Percentiles rank a stretch among this genome's conserved stretches.
Conservation (phyloP, 2,113 vertebrate genomes). For the Ptychochromis oligacanthus region DNA sequence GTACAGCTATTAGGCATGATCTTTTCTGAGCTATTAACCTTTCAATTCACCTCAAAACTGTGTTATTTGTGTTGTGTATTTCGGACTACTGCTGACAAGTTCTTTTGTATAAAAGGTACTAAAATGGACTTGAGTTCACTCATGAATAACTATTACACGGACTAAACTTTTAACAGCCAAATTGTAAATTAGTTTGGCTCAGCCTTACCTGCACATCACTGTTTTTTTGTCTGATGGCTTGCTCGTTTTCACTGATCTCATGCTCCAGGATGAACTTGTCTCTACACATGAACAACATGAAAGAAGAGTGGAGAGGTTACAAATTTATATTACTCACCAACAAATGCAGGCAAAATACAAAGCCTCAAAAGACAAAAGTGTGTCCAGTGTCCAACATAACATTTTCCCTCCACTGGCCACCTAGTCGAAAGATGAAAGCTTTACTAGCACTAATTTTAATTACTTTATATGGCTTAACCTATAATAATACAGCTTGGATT, state of each 20-base stretch:
- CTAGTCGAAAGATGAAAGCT: too few relatives aligned
- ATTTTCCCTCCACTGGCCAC: too few relatives aligned
- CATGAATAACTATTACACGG: background rate
- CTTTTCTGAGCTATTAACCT: background rate
- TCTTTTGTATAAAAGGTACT: background rate
- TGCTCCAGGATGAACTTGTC: slow-evolving; percentile 93
- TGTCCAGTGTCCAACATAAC: too few relatives aligned
- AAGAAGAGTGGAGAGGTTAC: background rate
- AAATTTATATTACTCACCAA: background rate
- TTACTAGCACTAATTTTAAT: too few relatives aligned
- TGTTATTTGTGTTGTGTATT: background rate
- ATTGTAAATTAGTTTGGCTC: background rate
- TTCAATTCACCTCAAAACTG: background rate
- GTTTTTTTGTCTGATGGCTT: slow-evolving; percentile 87
- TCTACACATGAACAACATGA: slow-evolving; percentile 64
- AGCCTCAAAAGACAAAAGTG: too few relatives aligned
- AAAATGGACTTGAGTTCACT: background rate
- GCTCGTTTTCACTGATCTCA: slow-evolving; percentile 92
- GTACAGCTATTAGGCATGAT: background rate
- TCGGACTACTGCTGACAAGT: background rate
- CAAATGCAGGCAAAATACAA: background rate
- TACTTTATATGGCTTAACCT: too few relatives aligned
- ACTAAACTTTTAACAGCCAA: background rate
- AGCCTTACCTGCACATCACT: slow-evolving; percentile 89
- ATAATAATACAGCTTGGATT: too few relatives aligned